Base-by-base conservation (phyloP, 2,888 invertebrate genomes). In the Phalangium opilio region DNA sequence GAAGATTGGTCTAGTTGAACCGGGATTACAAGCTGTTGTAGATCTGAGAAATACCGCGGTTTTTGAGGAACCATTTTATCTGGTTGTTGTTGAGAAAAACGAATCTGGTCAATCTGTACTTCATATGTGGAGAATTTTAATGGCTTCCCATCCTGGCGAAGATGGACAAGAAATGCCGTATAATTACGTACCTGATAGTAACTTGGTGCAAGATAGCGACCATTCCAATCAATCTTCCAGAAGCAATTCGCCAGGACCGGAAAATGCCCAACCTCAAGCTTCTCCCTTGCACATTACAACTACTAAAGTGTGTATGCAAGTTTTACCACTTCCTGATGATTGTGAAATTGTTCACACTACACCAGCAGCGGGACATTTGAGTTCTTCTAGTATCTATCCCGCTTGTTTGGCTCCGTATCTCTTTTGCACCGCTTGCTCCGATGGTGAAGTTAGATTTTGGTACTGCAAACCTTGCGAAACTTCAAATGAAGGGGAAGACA, bases 321-420 rank as follows among this genome's bases (percentile, higher is more conserved):
- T 81, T 44, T 70, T 95, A 44, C 81, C 85, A 0, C 65, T 95
- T 36, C 89, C 91, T 0, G 81, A 83, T 49, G 86, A 84, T 3
- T 90, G 93, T 8, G 86, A 89, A 64, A 83, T 95, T 3, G 80
- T 89, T 46, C 87, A 89, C 66, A 93, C 91, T 1, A 79, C 86
- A 0, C 89, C 93, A 0, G 87, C 95, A 0, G 96, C 95, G 1
- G 96, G 96, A 0, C 96, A 96, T 66, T 72, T 96, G 39, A 90
- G 93, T 63, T 95, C 95, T 0, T 90, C 96, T 0, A 91, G 91
- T 19, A 90, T 98, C 60, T 96, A 96, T 69, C 95, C 96, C 3
- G 95, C 95, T n/a, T 98, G 96, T 67, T 79, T 91, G 61, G 91
- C 96, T 0, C 96, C 96, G 0, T 98, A 95, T 64, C 85, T 91